A percentile compares a stretch with the other conserved stretches of the same genome.
Conservation (phyloP, 2,888 invertebrate species). For the Lobophora halterata region DNA sequence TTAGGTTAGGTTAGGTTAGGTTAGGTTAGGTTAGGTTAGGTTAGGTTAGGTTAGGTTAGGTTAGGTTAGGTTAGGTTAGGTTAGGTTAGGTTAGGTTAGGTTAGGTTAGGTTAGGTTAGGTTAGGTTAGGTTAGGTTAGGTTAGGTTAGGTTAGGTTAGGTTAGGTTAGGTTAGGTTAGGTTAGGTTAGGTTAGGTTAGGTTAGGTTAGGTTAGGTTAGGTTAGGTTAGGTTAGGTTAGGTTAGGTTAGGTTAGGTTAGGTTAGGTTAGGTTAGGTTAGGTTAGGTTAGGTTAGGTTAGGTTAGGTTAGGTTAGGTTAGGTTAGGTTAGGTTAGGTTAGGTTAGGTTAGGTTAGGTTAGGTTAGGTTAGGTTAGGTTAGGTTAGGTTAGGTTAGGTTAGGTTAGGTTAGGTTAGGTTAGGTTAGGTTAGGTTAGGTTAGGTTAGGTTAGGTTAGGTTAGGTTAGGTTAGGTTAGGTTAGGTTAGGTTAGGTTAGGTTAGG, state of each 20-base stretch:
- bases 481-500: conserved; percentile 24
- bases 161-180: no score
- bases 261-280: conserved; percentile 29
- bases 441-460: conserved; percentile 29
- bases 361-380: conserved; percentile 25
- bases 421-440: conserved; percentile 26
- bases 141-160: no score
- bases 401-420: conserved; percentile 28
- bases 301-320: conserved; percentile 32
- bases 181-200: no score
- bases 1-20: conserved; percentile 28
- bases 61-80: conserved; percentile 4
- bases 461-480: conserved; percentile 26
- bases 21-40: conserved; percentile 17
- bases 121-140: no score
- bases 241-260: conserved; percentile 6
- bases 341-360: conserved; percentile 28
- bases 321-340: conserved; percentile 31
- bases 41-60: not conserved
- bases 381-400: conserved; percentile 28
- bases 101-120: conserved; percentile 30
- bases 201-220: conserved; percentile 9
- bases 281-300: conserved; percentile 26
- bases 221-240: not conserved
- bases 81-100: conserved; percentile 24